Conservation (phyloP, 2,888 invertebrate species). For the Drosophila neoperkinsi region DNA sequence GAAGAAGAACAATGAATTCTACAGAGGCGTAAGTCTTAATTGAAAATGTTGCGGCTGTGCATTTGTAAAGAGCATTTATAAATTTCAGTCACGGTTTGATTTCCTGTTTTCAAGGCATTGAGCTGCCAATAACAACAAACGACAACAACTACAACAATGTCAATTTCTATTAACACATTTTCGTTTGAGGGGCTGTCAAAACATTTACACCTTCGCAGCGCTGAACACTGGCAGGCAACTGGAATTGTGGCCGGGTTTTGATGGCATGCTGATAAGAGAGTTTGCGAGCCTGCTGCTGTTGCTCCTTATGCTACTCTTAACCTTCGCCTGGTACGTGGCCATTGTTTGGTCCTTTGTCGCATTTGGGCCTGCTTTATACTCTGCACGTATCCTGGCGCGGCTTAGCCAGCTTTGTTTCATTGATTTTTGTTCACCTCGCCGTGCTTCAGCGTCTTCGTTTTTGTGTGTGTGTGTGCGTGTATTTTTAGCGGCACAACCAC, state of each 20-base stretch:
- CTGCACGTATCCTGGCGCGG: conserved; percentile 51
- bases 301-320: background rate
- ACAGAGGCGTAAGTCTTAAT: conserved; percentile 5
- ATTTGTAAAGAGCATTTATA: conserved; percentile 41
- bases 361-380: conserved; percentile 44
- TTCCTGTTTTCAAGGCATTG: conserved; percentile 65
- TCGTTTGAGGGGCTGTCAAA: conserved; percentile 32
- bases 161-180: conserved; percentile 74
- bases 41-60: conserved; percentile 11
- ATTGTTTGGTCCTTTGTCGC: conserved; percentile 49
- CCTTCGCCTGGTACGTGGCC: conserved; percentile 55
- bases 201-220: conserved; percentile 28
- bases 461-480: background rate
- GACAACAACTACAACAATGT: conserved; percentile 32
- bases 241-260: conserved; percentile 14
- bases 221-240: background rate
- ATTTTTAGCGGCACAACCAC: conserved; percentile 20
- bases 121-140: conserved; percentile 22
- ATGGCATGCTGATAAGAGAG: conserved; percentile 44
- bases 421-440: conserved; percentile 45
- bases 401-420: conserved; percentile 54
- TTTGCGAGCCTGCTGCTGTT: background rate
- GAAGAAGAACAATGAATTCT: conserved; percentile 12
- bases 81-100: conserved; percentile 72
- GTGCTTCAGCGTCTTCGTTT: conserved; percentile 2